phyloP scores from a whole-genome alignment of 2,113 vertebrate genomes.

The Notechis scutatus region DNA sequence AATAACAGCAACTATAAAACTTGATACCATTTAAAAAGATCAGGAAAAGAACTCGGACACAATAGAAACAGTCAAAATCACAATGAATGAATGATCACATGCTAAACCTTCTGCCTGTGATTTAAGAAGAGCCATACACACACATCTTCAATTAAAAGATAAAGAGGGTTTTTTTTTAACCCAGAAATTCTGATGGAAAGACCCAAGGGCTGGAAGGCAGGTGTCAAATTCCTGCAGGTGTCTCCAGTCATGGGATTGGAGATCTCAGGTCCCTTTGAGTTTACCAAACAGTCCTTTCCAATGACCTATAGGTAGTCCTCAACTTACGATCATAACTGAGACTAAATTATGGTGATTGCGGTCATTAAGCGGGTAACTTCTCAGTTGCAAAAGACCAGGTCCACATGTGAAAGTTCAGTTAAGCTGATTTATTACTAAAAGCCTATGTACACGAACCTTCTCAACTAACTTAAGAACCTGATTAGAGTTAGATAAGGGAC shows the following conservation, averaged over 20 bases:
- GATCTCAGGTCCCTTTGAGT: background rate
- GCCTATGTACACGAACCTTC: background rate
- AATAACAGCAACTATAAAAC: background rate
- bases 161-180: background rate
- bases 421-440: background rate
- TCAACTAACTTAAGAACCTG: background rate
- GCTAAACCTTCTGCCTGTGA: background rate
- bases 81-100: background rate
- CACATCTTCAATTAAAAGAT: background rate
- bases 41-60: background rate
- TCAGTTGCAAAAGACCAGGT: background rate
- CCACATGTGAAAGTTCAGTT: background rate
- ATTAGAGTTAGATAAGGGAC: background rate
- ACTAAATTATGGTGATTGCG: background rate
- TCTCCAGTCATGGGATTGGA: background rate
- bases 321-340: background rate
- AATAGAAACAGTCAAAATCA: background rate
- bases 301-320: background rate
- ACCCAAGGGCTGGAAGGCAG: background rate
- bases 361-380: background rate
- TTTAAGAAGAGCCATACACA: background rate
- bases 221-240: background rate
- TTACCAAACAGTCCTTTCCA: background rate
- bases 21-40: background rate
- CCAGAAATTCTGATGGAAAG: background rate